phyloP scores from a whole-genome alignment of 2,113 vertebrate genomes.

The Aramus guarauna region DNA sequence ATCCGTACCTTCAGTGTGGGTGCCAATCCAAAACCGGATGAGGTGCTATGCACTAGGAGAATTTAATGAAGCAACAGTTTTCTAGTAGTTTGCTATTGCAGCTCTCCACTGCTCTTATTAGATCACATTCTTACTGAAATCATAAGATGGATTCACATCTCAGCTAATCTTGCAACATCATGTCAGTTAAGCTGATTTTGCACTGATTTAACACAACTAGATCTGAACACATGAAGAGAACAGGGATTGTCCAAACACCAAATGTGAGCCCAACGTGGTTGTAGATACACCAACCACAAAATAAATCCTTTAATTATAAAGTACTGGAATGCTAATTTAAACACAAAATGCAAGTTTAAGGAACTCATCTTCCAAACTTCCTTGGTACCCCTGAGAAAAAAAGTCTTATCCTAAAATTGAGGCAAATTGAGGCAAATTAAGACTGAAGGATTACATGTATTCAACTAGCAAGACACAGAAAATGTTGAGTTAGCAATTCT shows the following conservation, averaged over 20 bases:
- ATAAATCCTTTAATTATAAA: background rate
- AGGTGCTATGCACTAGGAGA: background rate
- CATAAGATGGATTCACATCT: background rate
- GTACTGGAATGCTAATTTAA: background rate
- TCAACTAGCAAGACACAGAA: background rate
- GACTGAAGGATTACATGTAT: rapidly evolving
- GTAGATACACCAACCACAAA: background rate
- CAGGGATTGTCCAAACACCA: background rate
- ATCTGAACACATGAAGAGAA: background rate
- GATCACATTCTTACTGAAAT: background rate
- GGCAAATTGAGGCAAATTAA: background rate
- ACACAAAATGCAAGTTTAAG: background rate
- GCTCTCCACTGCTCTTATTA: background rate
- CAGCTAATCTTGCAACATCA: background rate
- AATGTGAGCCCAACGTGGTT: background rate
- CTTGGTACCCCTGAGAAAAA: background rate
- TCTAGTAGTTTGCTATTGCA: rapidly evolving
- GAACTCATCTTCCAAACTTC: background rate
- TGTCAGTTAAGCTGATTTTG: background rate
- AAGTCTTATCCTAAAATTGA: background rate
- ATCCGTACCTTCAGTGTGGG: background rate
- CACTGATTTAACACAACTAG: background rate
- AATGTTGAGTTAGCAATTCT: background rate
- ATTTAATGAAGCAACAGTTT: background rate
- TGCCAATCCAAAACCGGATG: background rate